Conservation (phyloP, 2,797 vertebrate species). For the Premnoplex brunnescens region DNA sequence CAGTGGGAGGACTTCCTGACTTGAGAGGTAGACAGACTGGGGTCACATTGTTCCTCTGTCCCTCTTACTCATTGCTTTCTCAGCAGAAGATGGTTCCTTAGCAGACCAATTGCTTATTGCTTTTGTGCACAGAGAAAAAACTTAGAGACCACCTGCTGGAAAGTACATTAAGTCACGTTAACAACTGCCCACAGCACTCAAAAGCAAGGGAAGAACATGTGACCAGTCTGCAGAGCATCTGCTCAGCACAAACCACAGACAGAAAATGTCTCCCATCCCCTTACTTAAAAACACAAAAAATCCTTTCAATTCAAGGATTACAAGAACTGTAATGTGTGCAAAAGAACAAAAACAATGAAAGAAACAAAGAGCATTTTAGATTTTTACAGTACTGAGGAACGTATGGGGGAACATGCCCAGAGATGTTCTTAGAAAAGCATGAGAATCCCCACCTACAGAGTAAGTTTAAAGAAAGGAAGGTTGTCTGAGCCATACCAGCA, state of each 20-base stretch:
- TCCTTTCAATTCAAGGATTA: not conserved
- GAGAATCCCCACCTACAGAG: not conserved
- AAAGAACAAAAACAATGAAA: not conserved
- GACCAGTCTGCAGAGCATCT: not conserved
- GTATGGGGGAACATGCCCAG: not conserved
- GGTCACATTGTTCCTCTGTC: not conserved
- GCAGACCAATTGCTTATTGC: not conserved
- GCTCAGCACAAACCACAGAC: not conserved
- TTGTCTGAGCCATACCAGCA: not conserved
- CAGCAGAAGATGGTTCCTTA: not conserved
- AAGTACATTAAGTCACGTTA: not conserved
- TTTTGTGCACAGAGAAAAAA: not conserved
- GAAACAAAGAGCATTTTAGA: not conserved
- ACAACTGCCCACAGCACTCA: not conserved
- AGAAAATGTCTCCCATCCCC: not conserved
- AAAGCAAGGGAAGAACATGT: not conserved
- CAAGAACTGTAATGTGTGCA: not conserved
- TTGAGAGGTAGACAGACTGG: not conserved
- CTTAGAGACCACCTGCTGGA: not conserved
- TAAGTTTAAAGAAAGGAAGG: not conserved
- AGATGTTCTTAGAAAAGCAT: not conserved
- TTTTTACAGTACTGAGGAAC: not conserved
- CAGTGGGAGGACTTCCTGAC: not conserved
- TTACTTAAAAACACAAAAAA: not conserved
- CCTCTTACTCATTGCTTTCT: not conserved